A percentile compares a stretch with the other conserved stretches of the same genome.
These are phyloP conservation scores for Aricia agestis DNA, from an alignment of 1,140 invertebrate genomes.

Conservation along the genomic window DNA sequence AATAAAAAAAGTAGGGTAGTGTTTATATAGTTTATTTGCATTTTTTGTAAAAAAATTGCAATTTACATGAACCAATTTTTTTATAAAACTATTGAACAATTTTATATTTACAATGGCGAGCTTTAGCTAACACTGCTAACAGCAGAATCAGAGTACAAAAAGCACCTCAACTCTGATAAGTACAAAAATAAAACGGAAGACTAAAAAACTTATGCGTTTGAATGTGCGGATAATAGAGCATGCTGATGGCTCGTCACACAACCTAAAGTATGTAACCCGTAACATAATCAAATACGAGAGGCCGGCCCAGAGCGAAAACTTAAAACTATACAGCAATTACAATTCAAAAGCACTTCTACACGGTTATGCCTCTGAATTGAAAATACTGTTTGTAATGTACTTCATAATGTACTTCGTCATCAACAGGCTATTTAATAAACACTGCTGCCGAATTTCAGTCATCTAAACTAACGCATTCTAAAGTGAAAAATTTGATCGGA, in stretches of 20 bases:
- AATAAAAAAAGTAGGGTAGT: constrained; percentile 10
- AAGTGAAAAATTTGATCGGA: neutral
- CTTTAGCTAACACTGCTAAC: constrained; percentile 45
- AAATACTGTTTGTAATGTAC: no score
- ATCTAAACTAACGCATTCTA: neutral
- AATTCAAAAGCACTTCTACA: neutral
- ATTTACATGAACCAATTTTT: constrained; percentile 62
- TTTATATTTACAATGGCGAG: constrained; percentile 64
- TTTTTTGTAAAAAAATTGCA: constrained; percentile 69
- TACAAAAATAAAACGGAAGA: constrained; percentile 69
- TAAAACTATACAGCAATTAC: neutral
- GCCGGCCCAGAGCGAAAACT: neutral
- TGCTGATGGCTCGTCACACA: neutral
- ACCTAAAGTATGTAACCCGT: constrained; percentile 7
- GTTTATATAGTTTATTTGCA: constrained; percentile 65
- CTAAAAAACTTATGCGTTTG: constrained; percentile 35
- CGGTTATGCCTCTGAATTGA: no score
- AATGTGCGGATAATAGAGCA: neutral
- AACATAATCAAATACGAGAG: neutral
- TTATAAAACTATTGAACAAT: constrained; percentile 52
- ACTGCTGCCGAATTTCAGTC: neutral
- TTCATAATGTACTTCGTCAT: no score
- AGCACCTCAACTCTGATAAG: constrained; percentile 67
- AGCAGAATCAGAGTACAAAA: constrained; percentile 42
- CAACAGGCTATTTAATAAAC: neutral